These are phyloP conservation scores for Pygocentrus nattereri DNA, from an alignment of 2,797 vertebrate genomes.

Conservation along the genomic window DNA sequence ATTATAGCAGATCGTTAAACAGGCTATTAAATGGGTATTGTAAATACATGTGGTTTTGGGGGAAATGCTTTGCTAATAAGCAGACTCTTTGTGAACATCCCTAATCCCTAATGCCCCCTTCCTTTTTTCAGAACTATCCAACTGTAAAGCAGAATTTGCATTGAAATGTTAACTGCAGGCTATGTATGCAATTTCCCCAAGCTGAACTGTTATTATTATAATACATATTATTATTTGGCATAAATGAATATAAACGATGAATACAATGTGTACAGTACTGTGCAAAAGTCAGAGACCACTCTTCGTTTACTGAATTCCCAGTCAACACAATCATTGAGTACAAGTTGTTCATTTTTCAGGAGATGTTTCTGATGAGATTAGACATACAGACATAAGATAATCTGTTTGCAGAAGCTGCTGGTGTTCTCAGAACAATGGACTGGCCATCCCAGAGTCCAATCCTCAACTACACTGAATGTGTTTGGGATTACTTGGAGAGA, in stretches of 20 bases:
- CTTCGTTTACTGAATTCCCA: too few species aligned
- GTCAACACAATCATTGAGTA: too few species aligned
- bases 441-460: too few species aligned
- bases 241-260: neutral
- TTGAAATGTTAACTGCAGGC: neutral
- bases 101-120: conserved; percentile 49
- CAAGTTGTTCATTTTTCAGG: too few species aligned
- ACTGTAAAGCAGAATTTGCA: conserved; percentile 25
- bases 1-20: conserved; percentile 9
- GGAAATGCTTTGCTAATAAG: conserved; percentile 21
- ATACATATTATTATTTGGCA: neutral
- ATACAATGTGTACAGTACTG: neutral
- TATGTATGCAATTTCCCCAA: neutral
- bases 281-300: neutral
- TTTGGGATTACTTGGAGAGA: too few species aligned
- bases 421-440: too few species aligned
- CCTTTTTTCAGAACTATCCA: conserved; percentile 13
- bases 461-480: too few species aligned
- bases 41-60: conserved; percentile 26
- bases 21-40: conserved; percentile 10
- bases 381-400: too few species aligned
- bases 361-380: too few species aligned
- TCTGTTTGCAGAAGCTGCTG: too few species aligned
- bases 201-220: neutral
- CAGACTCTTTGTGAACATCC: conserved; percentile 16